Conservation (phyloP, 2,797 vertebrate species). For the Schizopygopsis malacanthus region DNA sequence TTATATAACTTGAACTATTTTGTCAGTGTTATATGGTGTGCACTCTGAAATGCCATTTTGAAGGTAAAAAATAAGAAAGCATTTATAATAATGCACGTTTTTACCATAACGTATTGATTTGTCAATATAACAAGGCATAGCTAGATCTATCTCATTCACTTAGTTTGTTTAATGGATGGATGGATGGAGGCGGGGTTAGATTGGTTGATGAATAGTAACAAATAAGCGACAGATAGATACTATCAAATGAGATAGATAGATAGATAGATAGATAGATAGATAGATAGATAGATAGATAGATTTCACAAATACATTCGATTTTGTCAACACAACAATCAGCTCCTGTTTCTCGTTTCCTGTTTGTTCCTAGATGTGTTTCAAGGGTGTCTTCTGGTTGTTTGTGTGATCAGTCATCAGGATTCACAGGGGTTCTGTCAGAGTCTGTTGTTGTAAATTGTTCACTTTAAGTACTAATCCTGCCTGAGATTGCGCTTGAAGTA, state of each 20-base stretch:
- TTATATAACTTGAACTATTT: not conserved
- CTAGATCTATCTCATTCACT: not conserved
- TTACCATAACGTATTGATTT: not conserved
- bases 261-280: not conserved
- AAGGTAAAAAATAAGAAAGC: not conserved
- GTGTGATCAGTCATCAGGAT: not conserved
- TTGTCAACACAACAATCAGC: not conserved
- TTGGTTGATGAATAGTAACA: not conserved
- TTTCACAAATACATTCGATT: not conserved
- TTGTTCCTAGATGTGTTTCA: not conserved
- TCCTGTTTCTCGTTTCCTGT: not conserved
- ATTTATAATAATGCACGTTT: not conserved
- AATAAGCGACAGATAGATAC: not conserved
- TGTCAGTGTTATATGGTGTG: not conserved
- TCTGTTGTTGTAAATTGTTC: slow-evolving; percentile 12
- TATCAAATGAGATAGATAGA: not conserved
- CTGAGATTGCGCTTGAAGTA: slow-evolving; percentile 19
- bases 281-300: not conserved
- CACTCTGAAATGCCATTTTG: not conserved
- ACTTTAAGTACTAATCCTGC: slow-evolving; percentile 50
- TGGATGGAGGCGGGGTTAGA: not conserved
- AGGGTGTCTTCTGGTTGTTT: not conserved
- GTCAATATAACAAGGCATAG: not conserved
- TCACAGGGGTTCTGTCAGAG: not conserved
- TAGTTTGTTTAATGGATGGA: not conserved